Percentiles rank a stretch among this genome's conserved stretches.
These are phyloP conservation scores for Thomomys bottae DNA, from an alignment of 2,113 vertebrate genomes.

Conservation along the genomic window DNA sequence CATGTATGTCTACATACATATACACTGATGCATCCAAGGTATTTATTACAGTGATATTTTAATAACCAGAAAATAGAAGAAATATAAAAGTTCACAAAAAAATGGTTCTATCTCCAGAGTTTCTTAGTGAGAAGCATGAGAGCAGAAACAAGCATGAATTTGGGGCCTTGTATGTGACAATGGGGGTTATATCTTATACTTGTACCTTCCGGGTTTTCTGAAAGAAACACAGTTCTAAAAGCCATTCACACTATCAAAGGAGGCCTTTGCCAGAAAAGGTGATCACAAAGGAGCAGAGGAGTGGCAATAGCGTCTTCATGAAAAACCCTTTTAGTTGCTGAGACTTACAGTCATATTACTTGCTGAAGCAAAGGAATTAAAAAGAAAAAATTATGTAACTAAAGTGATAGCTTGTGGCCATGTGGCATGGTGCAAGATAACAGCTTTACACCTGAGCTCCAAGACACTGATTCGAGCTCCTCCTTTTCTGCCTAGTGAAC, in stretches of 20 bases:
- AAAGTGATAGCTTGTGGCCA: not conserved
- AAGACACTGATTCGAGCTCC: accelerated
- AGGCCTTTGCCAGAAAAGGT: not conserved
- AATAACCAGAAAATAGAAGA: not conserved
- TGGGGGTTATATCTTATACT: not conserved
- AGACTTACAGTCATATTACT: not conserved
- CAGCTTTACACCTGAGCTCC: not conserved
- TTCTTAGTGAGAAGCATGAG: not conserved
- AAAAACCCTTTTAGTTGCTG: not conserved
- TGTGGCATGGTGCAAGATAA: not conserved
- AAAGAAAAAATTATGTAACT: not conserved
- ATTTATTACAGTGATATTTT: not conserved
- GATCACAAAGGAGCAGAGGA: not conserved
- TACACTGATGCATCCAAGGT: too few relatives aligned
- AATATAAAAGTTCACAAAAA: not conserved
- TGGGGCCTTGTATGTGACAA: not conserved
- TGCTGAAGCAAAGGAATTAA: not conserved
- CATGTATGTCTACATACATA: too few relatives aligned
- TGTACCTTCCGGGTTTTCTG: not conserved
- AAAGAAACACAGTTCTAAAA: not conserved
- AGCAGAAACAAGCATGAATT: not conserved
- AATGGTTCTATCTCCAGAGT: not conserved
- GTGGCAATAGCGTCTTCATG: not conserved
- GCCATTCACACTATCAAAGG: not conserved
- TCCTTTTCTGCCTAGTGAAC: not conserved